These are phyloP conservation scores for Chamaea fasciata DNA, from an alignment of 2,113 vertebrate genomes.

Conservation along the genomic window DNA sequence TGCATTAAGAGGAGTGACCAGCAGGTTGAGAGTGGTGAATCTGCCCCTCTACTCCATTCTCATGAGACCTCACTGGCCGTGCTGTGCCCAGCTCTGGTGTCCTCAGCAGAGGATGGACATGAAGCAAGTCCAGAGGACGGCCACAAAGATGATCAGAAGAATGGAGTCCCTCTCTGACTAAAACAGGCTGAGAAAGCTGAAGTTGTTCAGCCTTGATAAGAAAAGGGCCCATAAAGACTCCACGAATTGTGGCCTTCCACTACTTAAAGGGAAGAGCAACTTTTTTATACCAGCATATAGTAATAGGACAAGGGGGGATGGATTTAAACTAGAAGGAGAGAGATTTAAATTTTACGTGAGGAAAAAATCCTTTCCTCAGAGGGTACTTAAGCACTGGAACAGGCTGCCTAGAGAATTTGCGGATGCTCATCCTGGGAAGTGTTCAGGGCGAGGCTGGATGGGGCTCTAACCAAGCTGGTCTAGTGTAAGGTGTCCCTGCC, in stretches of 20 bases:
- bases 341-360: background rate
- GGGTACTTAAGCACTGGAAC: background rate
- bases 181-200: background rate
- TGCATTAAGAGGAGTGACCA: background rate
- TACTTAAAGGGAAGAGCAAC: background rate
- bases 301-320: background rate
- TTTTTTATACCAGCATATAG: background rate
- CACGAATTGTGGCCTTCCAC: background rate
- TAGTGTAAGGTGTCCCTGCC: background rate
- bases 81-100: background rate
- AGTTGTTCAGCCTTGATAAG: background rate
- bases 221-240: background rate
- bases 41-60: background rate
- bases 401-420: background rate
- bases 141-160: background rate
- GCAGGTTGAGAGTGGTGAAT: background rate
- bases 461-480: background rate
- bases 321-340: background rate
- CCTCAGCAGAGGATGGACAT: background rate
- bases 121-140: background rate
- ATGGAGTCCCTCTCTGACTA: background rate
- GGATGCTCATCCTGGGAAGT: background rate
- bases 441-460: background rate
- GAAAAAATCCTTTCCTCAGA: background rate
- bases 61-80: background rate